Conservation (phyloP, 2,113 vertebrate species). For the Thunnus thynnus region DNA sequence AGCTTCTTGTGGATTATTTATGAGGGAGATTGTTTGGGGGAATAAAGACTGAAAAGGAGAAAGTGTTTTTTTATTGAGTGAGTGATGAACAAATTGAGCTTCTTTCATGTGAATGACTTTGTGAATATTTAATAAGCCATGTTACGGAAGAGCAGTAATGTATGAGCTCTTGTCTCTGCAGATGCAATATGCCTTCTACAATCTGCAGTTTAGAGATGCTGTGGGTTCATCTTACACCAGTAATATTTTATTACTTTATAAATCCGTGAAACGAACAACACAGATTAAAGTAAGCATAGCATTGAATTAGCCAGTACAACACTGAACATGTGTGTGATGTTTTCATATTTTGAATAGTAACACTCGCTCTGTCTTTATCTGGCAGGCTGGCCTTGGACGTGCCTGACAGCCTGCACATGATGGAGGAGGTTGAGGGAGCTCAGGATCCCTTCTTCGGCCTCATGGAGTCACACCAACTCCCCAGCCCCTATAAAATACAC, state of each 20-base stretch:
- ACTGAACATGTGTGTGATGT: neutral
- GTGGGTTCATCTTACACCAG: neutral
- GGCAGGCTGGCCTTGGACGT: constrained; percentile 79
- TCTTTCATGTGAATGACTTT: constrained; percentile 33
- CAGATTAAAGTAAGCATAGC: neutral
- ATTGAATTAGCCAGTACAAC: neutral
- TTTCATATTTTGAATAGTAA: neutral
- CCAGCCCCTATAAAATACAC: constrained; percentile 80
- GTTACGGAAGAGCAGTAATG: constrained; percentile 29
- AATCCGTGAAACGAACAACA: neutral
- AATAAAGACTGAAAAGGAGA: constrained; percentile 24
- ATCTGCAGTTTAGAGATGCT: neutral
- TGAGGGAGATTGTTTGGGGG: constrained; percentile 32
- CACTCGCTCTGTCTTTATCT: neutral
- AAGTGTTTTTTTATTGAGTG: constrained; percentile 28
- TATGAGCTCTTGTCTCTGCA: constrained; percentile 16
- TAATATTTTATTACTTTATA: neutral
- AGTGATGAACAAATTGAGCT: constrained; percentile 35
- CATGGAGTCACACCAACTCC: constrained; percentile 81
- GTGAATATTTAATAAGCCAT: constrained; percentile 58
- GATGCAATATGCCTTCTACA: neutral
- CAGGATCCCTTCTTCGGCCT: constrained; percentile 89
- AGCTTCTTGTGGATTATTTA: constrained; percentile 48
- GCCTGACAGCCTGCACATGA: constrained; percentile 78
- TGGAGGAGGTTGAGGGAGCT: constrained; percentile 85